Base-by-base conservation (phyloP, 2,113 vertebrate species). In the Ceyx melanurus region DNA sequence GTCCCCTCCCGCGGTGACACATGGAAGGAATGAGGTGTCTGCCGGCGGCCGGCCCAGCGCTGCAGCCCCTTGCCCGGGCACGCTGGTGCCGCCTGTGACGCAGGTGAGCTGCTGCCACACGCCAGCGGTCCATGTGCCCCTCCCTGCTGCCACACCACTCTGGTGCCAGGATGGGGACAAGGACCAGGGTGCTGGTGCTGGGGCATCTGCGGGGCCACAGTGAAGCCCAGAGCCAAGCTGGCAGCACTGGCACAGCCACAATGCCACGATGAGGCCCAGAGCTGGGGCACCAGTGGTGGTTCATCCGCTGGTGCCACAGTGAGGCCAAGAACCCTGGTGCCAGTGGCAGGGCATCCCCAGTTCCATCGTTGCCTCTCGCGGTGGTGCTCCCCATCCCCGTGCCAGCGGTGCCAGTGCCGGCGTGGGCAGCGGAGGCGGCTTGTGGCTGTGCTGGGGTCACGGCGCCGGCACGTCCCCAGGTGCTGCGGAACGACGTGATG, bases 401-500 rank as follows among this genome's bases (percentile, higher is more conserved):
- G 9, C 25, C 26, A 9, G 26, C 5, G 28, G 46, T 28, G 60
- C 54, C 5, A 1, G 15, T 11, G 10, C 25, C 40, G 11, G 60
- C 14, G 13, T 16, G 22, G 57, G 22, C 15, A 26, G 60, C 37
- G 19, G 35, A 28, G 37, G 61, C 6, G 17, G 17, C 54, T 31
- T 6, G 29, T 17, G 11, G 25, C 40, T 61, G 11, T 3, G 48
- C 4, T 6, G 18, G 6, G 25, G 4, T 50, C n/a, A 50, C 9
- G 2, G 18, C 4, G 5, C 2, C 2, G 1, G 9, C 12, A 5
- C 1, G 0, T 18, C 33, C 5, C 6, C 77, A 99, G 98, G 98
- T 99, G 62, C 95, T 99, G 94, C 89, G 97, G 45, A 99, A 98
- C 13, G 98, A 99, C 5, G 98, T 99, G 85, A 96, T 98, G 97